Evolutionary conservation across 2,113 vertebrate species (phyloP), one percentile per base, ranked within the genome.

Genomic region (Xenopus laevis): DNA sequence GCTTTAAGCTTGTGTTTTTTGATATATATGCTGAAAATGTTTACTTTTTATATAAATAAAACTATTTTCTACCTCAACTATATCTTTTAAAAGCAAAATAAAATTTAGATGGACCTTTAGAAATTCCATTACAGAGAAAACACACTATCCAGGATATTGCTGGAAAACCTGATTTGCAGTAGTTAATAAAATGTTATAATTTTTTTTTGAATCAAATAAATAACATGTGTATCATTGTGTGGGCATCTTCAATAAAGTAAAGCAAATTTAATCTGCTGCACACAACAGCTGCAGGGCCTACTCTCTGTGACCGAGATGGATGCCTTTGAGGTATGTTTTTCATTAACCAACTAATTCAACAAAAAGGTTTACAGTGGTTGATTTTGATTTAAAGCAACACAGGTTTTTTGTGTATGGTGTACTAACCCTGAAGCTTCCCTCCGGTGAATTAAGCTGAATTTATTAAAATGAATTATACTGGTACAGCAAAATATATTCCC

Each of bases 261-360:
- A 82, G 59, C 80, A 82, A 83, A 82, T 65, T 79, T 81, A 55
- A 82, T 75, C 62, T 68, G 68, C 77, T 64, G 0, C 2, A 74
- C 79, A 81, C 83, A 86, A 81, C 86, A 84, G 83, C 84, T 87
- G 83, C 2, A 80, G 85, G 80, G 79, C 84, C 59, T 70, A 74
- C 73, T 21, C 18, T 4, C 30, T 70, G 16, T 84, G 86, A 85
- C 82, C 81, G 83, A 83, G 82, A 85, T 79, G 81, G 81, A 85
- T 86, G 81, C 75, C 81, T 84, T 69, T 6, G 72, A 83, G 84
- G 65, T 78, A 68, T 4, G 71, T 52, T 83, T 78, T 83, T 84
- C 83, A 84, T 89, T 84, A 83, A 80, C 71, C 83, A 68, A 11
- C 81, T 81, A 85, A 84, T 84, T 80, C 71, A 62, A 55, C 15